Evolutionary conservation across 1,140 invertebrate genomes (phyloP).

Genomic region (Drosophila nigrodunni): DNA sequence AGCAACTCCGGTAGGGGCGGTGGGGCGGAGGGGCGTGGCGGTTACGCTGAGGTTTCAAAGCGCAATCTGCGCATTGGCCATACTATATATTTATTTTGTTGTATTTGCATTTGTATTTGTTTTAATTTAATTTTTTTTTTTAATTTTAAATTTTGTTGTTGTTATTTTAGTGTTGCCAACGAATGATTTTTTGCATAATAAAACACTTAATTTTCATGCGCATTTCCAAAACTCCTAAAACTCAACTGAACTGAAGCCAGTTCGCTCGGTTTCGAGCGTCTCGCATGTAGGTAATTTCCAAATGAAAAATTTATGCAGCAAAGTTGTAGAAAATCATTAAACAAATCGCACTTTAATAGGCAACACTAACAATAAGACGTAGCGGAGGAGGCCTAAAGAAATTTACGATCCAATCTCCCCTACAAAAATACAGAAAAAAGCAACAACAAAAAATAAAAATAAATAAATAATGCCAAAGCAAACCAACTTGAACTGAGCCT

Average conservation of each 20-base stretch:
- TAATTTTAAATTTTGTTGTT: slow-evolving; percentile 7
- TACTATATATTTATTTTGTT: slow-evolving; percentile 18
- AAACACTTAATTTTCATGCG: slow-evolving; percentile 83
- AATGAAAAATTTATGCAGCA: slow-evolving; percentile 81
- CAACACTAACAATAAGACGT: slow-evolving; percentile 48
- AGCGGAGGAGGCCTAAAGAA: slow-evolving; percentile 61
- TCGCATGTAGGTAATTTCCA: slow-evolving; percentile 72
- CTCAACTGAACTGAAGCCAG: slow-evolving; percentile 21
- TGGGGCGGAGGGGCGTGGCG: not conserved
- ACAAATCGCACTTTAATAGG: slow-evolving; percentile 84
- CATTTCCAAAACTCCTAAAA: slow-evolving; percentile 69
- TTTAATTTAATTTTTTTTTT: not conserved
- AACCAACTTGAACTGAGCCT: slow-evolving; percentile 60
- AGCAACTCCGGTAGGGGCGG: not conserved
- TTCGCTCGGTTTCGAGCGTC: slow-evolving; percentile 27
- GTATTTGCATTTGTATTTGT: slow-evolving; percentile 1
- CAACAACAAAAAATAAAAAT: slow-evolving; percentile 24
- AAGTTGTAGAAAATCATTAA: slow-evolving; percentile 83
- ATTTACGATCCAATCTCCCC: slow-evolving; percentile 63
- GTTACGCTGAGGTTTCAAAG: slow-evolving; percentile 49
- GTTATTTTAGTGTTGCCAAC: slow-evolving; percentile 31
- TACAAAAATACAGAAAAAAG: slow-evolving; percentile 22
- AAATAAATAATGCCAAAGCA: slow-evolving; percentile 38
- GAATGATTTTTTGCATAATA: slow-evolving; percentile 82
- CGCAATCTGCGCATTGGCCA: slow-evolving; percentile 66